These are phyloP conservation scores for Sebastes paucispinis DNA, from an alignment of 2,797 vertebrate species.

Conservation along the genomic window DNA sequence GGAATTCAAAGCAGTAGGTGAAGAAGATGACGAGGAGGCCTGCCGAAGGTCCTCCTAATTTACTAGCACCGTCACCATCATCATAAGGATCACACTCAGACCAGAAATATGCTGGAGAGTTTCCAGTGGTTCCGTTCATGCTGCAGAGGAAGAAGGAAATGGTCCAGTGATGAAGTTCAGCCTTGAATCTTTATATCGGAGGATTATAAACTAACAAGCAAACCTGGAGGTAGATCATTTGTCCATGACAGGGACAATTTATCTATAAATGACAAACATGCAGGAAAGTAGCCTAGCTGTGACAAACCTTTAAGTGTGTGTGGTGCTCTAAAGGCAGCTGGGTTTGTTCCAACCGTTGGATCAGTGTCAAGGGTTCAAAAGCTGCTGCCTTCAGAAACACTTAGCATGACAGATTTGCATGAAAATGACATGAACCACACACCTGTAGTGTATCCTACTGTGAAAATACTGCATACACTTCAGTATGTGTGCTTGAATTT, in stretches of 20 bases:
- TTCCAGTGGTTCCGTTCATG: not conserved
- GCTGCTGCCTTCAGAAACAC: not conserved
- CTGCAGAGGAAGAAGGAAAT: not conserved
- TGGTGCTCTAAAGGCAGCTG: not conserved
- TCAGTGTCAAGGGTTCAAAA: not conserved
- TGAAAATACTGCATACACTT: not conserved
- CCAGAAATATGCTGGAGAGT: not conserved
- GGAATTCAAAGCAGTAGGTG: not conserved
- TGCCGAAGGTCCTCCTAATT: not conserved
- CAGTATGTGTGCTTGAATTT: not conserved
- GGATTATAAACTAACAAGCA: not conserved
- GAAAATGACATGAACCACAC: not conserved
- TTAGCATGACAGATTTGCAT: constrained; percentile 20
- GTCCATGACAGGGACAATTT: not conserved
- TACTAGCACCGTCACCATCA: not conserved
- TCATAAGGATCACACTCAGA: not conserved
- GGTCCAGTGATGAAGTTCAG: not conserved
- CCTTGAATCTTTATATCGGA: not conserved
- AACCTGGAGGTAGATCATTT: too few relatives aligned
- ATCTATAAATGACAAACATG: not conserved
- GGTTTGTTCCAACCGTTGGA: not conserved
- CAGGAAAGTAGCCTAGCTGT: not conserved
- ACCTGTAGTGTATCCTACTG: too few relatives aligned
- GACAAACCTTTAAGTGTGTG: constrained; percentile 3
- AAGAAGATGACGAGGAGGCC: constrained; percentile 12